Base-by-base conservation (phyloP, 2,888 invertebrate species). In the Lumbricus terrestris region DNA sequence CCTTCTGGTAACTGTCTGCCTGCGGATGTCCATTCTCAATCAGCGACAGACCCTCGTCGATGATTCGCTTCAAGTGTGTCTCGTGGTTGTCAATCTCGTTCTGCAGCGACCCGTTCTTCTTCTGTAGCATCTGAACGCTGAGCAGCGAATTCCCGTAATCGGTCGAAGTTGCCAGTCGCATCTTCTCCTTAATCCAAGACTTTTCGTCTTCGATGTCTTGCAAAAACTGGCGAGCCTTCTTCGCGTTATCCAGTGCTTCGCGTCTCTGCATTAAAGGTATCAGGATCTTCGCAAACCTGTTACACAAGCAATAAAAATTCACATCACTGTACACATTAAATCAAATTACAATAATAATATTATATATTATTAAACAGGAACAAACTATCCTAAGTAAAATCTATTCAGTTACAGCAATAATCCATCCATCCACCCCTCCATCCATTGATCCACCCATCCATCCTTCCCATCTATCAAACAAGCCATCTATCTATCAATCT, bases 161-260 rank as follows among this genome's bases (percentile, higher is more conserved):
- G 0, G 96, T 96, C 92, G 97, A 98, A 89, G 96, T 97, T 0
- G 99, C 98, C 92, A 97, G 96, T 1, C 98, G 98, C 97, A 99
- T 97, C 95, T 99, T 98, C 95, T 99, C 99, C 90, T 97, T 97
- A 90, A 99, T 97, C 99, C 99, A 99, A 38, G 99, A 95, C 93
- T 99, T 97, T 95, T 99, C 99, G 95, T 99, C 99, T 95, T 99
- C 99, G 91, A 99, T 97, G 94, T 99, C 99, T 92, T 99, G 97
- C 91, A 98, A 96, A 96, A 99, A 99, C 95, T 96, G 96, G 93
- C 95, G 95, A 89, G 95, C 95, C 89, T 95, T 93, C 92, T 99
- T 99, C 96, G 99, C 99, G 96, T 99, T 98, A 93, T 98, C 98
- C 93, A 99, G 95, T 54, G 98, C 93, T 40, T 93, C 92, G 93